A percentile compares a stretch with the other conserved stretches of the same genome.
Conservation (phyloP, 2,888 invertebrate species). For the Dyspetes luteomarginatus region DNA sequence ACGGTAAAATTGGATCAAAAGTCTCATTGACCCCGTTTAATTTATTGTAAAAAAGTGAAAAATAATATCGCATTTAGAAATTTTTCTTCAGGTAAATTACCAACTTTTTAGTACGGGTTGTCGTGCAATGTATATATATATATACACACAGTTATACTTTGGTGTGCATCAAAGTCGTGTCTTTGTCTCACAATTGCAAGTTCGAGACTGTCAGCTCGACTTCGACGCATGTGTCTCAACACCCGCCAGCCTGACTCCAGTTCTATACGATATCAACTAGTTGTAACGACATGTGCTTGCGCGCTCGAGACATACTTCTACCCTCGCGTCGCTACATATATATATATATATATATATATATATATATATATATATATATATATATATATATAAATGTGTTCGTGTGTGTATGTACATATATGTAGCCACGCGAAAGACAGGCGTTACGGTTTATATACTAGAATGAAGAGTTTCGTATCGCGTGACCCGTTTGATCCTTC, state of each 20-base stretch:
- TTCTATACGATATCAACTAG: background rate
- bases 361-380: background rate
- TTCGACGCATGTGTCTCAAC: conserved; percentile 40
- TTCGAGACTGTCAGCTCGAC: conserved; percentile 38
- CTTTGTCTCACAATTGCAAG: conserved; percentile 28
- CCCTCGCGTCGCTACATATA: conserved; percentile 11
- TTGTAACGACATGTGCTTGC: conserved; percentile 52
- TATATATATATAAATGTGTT: background rate
- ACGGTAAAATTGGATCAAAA: no score
- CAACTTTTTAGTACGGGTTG: background rate
- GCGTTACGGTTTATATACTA: conserved; percentile 31
- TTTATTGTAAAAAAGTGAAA: no score
- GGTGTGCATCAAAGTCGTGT: conserved; percentile 9
- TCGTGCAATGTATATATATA: background rate
- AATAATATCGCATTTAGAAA: background rate
- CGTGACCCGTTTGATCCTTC: conserved; percentile 72
- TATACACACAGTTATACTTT: background rate
- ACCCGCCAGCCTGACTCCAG: conserved; percentile 45
- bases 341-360: no score
- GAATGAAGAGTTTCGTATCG: conserved; percentile 59
- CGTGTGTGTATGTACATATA: background rate
- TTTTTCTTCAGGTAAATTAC: background rate
- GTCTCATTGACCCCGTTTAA: no score
- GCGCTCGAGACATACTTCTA: conserved; percentile 50
- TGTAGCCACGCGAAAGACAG: conserved; percentile 12